Base-by-base conservation (phyloP, 2,888 invertebrate genomes). In the Cylindroiulus punctatus region DNA sequence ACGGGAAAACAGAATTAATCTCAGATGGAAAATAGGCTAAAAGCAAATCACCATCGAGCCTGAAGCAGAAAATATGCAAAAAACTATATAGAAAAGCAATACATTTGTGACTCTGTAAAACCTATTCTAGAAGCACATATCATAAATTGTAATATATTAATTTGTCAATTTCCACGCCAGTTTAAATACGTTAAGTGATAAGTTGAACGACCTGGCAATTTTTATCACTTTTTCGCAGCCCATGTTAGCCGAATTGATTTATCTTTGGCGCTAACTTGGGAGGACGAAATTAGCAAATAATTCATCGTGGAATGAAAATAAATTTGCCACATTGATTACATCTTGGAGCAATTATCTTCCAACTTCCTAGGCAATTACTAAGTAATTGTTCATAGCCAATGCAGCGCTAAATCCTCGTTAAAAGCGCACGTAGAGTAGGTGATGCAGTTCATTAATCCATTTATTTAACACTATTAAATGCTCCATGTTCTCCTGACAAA, bases 271-370 rank as follows among this genome's bases (percentile, higher is more conserved):
- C 42, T 81, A 22, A 85, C 52, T 32, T 52, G 22, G 12, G 52
- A 81, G 44, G 44, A 36, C 40, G 44, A 81, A 85, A 85, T 76
- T 76, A 85, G 85, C 85, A 81, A 85, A 85, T 85, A 85, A 85
- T 81, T 85, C 85, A 85, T 85, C 85, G 65, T 42, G 26, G 40
- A 85, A 81, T 85, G 40, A 85, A 85, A 85, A 85, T 85, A 85
- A 85, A 85, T 85, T 85, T 85, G 57, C 85, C 65, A 85, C 85
- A 40, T 85, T 85, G 85, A 85, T 85, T 76, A 81, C 65, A 81
- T 85, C 81, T 76, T 40, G 36, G 44, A 36, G 84, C 84, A 84
- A 84, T 84, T 84, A 84, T 47, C 84, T 36, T 52, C 30, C 52
- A 52, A 47, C 52, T 84, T 84, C 47, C 44, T 52, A 52, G 84